These are phyloP conservation scores for Blera fallax DNA, from an alignment of 2,888 invertebrate species.

Conservation along the genomic window DNA sequence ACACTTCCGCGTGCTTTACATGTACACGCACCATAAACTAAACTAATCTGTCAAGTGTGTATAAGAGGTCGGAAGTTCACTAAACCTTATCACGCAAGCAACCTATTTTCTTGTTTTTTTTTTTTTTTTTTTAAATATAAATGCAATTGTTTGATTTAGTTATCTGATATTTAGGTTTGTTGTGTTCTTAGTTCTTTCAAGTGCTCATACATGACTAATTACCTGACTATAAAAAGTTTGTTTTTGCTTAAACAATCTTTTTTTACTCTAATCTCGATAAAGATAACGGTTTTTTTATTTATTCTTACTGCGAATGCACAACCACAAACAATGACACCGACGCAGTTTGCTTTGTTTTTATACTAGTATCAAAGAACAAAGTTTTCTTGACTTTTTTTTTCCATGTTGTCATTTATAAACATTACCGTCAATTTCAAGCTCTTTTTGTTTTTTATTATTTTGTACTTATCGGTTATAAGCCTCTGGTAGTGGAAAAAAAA, in stretches of 20 bases:
- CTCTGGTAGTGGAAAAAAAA: background rate
- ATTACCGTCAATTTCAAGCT: background rate
- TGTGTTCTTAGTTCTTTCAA: background rate
- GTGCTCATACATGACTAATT: constrained; percentile 18
- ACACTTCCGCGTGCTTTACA: background rate
- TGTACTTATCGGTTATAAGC: background rate
- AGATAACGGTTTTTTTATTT: background rate
- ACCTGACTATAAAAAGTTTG: constrained; percentile 1
- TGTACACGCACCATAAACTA: background rate
- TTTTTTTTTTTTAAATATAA: background rate
- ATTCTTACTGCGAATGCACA: constrained; percentile 16
- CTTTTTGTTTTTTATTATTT: background rate
- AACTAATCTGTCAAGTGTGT: background rate
- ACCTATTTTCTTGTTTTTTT: background rate
- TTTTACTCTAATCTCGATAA: background rate
- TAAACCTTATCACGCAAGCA: constrained; percentile 14
- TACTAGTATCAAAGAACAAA: background rate
- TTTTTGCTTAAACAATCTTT: constrained; percentile 13
- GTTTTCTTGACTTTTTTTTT: background rate
- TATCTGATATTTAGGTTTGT: background rate
- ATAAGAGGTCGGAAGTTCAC: background rate
- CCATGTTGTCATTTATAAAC: background rate
- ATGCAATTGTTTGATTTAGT: background rate
- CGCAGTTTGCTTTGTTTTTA: background rate
- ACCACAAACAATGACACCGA: background rate